Conservation (phyloP, 2,888 invertebrate species). For the Lasioglossum lativentre region DNA sequence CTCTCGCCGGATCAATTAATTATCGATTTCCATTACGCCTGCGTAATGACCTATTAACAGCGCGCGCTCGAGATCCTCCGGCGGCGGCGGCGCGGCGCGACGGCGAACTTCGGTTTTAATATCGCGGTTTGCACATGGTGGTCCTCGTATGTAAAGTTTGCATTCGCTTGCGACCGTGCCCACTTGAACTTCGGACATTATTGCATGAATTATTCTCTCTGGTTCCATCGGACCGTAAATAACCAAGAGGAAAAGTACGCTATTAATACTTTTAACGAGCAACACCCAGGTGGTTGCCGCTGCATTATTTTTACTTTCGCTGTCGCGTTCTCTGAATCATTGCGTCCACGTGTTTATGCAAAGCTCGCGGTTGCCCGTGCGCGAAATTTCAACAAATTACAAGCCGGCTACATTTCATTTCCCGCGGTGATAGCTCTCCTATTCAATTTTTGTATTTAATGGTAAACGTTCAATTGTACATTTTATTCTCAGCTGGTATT, state of each 20-base stretch:
- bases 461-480: not conserved
- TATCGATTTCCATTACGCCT: conserved; percentile 76
- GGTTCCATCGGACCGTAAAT: not conserved
- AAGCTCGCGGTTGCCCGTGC: not conserved
- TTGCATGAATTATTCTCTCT: conserved; percentile 28
- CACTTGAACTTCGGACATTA: conserved; percentile 35
- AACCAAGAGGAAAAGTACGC: not conserved
- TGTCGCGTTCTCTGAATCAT: not conserved
- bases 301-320: conserved; percentile 1
- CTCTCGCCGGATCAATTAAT: conserved; percentile 74
- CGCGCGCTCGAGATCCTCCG: conserved; percentile 60
- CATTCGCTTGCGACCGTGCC: conserved; percentile 31
- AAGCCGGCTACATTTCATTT: not conserved
- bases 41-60: conserved; percentile 76
- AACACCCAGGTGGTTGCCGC: conserved; percentile 2
- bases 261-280: conserved; percentile 10
- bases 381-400: not conserved
- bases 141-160: conserved; percentile 39
- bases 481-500: not conserved
- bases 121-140: conserved; percentile 34
- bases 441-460: not conserved
- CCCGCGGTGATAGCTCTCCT: not conserved
- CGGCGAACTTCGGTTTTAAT: conserved; percentile 59
- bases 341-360: not conserved
- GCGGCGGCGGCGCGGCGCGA: not conserved